Percentiles rank a stretch among this genome's conserved stretches.
These are phyloP conservation scores for Intellagama lesueurii DNA, from an alignment of 2,797 vertebrate species.

Conservation along the genomic window DNA sequence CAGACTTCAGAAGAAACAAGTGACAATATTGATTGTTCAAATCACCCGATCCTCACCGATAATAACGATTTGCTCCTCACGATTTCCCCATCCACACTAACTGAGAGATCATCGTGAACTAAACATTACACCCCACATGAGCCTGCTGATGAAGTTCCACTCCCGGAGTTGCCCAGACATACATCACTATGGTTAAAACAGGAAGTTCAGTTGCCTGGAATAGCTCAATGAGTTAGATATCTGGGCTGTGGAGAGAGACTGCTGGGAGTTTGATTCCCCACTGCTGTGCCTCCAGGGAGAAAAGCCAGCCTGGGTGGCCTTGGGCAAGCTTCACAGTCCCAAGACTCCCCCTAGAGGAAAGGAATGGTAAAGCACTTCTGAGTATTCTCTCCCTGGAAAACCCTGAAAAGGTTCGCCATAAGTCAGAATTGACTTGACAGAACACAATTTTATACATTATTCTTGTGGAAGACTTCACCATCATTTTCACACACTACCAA, in stretches of 20 bases:
- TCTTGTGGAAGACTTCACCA: too few species aligned
- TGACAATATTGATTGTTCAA: constrained; percentile 49
- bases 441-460: too few species aligned
- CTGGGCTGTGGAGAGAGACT: neutral
- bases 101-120: neutral
- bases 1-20: constrained; percentile 74
- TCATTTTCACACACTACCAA: too few species aligned
- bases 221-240: neutral
- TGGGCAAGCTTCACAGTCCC: too few species aligned
- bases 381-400: too few species aligned
- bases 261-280: neutral
- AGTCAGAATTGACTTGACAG: too few species aligned
- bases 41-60: constrained; percentile 17
- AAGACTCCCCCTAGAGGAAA: neutral
- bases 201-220: neutral
- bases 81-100: neutral
- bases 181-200: neutral
- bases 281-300: too few species aligned
- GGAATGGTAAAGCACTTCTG: too few species aligned
- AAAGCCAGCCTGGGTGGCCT: too few species aligned
- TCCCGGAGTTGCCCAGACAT: neutral
- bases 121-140: neutral
- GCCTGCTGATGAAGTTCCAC: neutral
- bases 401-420: too few species aligned
- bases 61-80: constrained; percentile 53